Base-by-base conservation (phyloP, 2,113 vertebrate species). In the Eubucco bourcierii region DNA sequence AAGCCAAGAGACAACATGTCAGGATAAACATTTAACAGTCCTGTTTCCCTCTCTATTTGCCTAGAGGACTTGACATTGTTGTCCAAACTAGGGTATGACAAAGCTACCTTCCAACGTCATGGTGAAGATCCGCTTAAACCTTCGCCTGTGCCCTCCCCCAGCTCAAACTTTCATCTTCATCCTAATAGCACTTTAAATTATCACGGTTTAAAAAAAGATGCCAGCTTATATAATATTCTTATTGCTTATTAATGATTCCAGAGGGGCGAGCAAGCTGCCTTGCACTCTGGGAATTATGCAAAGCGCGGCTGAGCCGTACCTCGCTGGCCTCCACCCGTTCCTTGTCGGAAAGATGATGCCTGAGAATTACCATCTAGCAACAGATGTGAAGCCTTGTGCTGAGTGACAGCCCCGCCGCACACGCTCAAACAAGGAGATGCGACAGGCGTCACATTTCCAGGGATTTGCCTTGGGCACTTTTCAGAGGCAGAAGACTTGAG, bases 221-320 rank as follows among this genome's bases (percentile, higher is more conserved):
- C 82, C 87, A 76, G 86, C 93, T 96, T 96, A 96, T 95, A 95
- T 96, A 96, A 96, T 95, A 94, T 94, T 95, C 95, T 91, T 96
- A 94, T 88, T 96, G 96, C 95, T 96, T 96, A 96, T 96, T 96
- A 96, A 96, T 95, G 85, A 94, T 93, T 95, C 88, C 84, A 90
- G 88, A 80, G 76, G 85, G 90, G 55, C 94, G 94, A 90, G 65
- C 72, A 47, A 85, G 89, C 66, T 92, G 91, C 80, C 73, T 91
- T 72, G 95, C 87, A 93, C 80, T 80, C 91, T 95, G 95, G 93
- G 90, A 96, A 81, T 90, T 94, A 95, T 95, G 95, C 85, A 95
- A 95, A 96, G 34, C 20, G 70, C 76, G 83, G 58, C 91, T 95
- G 93, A 95, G 90, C 94, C 73, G 37, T 93, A 95, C 94, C 90